These are phyloP conservation scores for Entomobrya proxima DNA, from an alignment of 2,888 invertebrate species.

Conservation along the genomic window DNA sequence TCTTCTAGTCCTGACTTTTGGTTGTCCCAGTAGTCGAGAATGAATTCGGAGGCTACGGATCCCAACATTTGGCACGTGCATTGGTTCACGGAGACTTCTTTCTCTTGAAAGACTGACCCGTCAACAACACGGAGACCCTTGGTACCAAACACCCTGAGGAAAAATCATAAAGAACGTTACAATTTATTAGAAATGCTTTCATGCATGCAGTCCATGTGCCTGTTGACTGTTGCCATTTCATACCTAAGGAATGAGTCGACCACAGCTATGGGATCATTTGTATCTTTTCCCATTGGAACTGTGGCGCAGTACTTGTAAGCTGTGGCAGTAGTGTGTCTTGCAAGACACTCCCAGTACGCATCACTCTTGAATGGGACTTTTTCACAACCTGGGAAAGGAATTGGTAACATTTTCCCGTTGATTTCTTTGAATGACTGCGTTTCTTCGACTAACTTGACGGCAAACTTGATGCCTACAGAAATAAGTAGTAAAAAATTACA, in stretches of 20 bases:
- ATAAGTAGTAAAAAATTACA: background rate
- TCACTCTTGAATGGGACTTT: constrained; percentile 62
- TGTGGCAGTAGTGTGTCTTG: constrained; percentile 68
- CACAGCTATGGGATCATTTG: constrained; percentile 67
- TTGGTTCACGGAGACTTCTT: constrained; percentile 70
- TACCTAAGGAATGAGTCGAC: constrained; percentile 70
- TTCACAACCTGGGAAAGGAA: constrained; percentile 69
- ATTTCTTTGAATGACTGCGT: constrained; percentile 68
- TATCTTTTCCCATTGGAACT: constrained; percentile 66
- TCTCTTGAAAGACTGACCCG: constrained; percentile 71
- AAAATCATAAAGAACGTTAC: background rate
- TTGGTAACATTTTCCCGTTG: constrained; percentile 69
- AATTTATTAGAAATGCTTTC: background rate
- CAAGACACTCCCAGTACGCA: constrained; percentile 66
- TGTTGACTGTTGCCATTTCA: background rate
- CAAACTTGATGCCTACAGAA: constrained; percentile 66
- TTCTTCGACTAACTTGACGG: constrained; percentile 68
- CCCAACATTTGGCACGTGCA: constrained; percentile 71
- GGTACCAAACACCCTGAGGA: constrained; percentile 66
- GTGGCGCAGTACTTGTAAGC: constrained; percentile 70
- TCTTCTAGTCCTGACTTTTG: constrained; percentile 46
- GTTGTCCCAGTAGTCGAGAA: constrained; percentile 69
- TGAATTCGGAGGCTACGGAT: constrained; percentile 68
- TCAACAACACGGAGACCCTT: constrained; percentile 71
- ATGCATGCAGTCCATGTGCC: background rate